Evolutionary conservation across 1,140 invertebrate genomes (phyloP).

Genomic region (Triops cancriformis): DNA sequence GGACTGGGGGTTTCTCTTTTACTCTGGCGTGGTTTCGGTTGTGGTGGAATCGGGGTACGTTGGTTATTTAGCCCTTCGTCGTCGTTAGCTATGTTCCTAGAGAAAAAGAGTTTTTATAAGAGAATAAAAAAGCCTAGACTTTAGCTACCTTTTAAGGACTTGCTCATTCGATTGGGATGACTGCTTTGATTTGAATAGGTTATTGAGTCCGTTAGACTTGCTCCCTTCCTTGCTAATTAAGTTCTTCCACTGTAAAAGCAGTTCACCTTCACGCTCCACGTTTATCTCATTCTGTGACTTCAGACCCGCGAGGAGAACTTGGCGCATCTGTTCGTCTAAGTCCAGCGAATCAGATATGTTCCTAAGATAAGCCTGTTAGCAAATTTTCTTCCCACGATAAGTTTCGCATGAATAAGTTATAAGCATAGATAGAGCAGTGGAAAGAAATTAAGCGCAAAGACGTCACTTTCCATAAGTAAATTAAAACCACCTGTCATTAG

Average conservation of each 20-base stretch:
- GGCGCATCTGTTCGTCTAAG: conserved; percentile 30
- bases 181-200: background rate
- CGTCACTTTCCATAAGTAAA: background rate
- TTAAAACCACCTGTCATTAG: conserved; percentile 37
- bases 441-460: background rate
- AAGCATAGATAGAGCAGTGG: background rate
- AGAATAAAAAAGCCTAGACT: background rate
- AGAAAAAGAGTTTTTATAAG: background rate
- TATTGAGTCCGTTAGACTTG: background rate
- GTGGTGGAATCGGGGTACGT: background rate
- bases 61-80: background rate
- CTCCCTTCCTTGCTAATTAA: conserved; percentile 27
- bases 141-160: background rate
- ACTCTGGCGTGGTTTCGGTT: conserved; percentile 28
- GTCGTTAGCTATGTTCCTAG: background rate
- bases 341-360: conserved; percentile 30
- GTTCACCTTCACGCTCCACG: conserved; percentile 31
- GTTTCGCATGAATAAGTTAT: background rate
- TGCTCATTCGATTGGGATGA: background rate
- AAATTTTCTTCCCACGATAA: background rate
- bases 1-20: conserved; percentile 32
- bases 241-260: conserved; percentile 33
- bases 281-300: conserved; percentile 34
- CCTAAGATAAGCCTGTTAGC: conserved; percentile 21
- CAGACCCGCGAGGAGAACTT: conserved; percentile 31